Percentiles rank a stretch among this genome's conserved stretches.
Conservation (phyloP, 2,888 invertebrate species). For the Imbricaverruca yamaguchii region DNA sequence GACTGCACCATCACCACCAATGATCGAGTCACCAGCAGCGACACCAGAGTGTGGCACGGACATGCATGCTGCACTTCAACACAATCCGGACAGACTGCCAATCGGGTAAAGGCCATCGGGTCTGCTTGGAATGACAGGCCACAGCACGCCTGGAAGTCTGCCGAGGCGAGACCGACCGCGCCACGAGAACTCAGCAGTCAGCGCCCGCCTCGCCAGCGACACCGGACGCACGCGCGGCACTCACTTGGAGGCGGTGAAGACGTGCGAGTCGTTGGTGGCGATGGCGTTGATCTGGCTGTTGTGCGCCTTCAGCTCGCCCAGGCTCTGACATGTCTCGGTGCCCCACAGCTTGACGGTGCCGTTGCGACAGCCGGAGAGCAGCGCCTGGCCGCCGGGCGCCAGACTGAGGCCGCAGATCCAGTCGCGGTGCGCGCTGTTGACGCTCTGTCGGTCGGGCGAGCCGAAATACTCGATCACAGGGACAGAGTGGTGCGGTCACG, state of each 20-base stretch:
- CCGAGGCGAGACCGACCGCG: not conserved
- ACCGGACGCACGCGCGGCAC: not conserved
- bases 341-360: slow-evolving; percentile 70
- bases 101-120: not conserved
- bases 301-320: slow-evolving; percentile 62
- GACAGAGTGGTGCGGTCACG: not conserved
- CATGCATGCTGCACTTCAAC: not conserved
- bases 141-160: not conserved
- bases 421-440: slow-evolving; percentile 78
- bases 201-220: not conserved
- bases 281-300: slow-evolving; percentile 59
- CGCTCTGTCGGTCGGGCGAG: slow-evolving; percentile 44
- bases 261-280: slow-evolving; percentile 52
- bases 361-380: slow-evolving; percentile 68
- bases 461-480: not conserved
- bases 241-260: slow-evolving; percentile 68
- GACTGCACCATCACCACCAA: no score
- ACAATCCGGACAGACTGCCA: not conserved
- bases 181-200: not conserved
- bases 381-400: slow-evolving; percentile 48
- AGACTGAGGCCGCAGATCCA: slow-evolving; percentile 71
- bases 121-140: not conserved
- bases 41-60: no score
- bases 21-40: no score
- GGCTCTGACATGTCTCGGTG: slow-evolving; percentile 54